phyloP scores from a whole-genome alignment of 2,797 vertebrate genomes.

The Microchirus variegatus region DNA sequence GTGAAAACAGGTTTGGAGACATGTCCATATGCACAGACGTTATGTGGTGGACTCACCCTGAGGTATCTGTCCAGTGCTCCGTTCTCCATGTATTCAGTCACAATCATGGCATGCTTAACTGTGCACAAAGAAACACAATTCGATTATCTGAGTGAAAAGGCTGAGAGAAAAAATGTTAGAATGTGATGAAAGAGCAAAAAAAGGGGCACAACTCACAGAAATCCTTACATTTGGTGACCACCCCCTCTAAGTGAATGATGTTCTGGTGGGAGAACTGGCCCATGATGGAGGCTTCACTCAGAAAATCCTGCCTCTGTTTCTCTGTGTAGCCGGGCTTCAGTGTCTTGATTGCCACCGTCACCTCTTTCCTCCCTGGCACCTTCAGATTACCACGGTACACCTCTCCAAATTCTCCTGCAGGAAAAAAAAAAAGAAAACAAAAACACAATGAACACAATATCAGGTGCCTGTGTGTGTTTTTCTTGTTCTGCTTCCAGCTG shows the following conservation, averaged over 20 bases:
- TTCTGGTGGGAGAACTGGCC: slow-evolving; percentile 98
- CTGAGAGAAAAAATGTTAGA: not conserved
- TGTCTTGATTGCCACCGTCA: slow-evolving; percentile 92
- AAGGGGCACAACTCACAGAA: slow-evolving; percentile 39
- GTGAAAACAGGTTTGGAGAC: too few relatives aligned
- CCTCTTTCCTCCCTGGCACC: slow-evolving; percentile 85
- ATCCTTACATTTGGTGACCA: slow-evolving; percentile 93
- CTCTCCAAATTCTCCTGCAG: slow-evolving; percentile 94
- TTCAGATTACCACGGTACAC: slow-evolving; percentile 93
- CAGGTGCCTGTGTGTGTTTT: slow-evolving; percentile 5
- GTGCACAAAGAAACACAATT: slow-evolving; percentile 32
- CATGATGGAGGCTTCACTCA: slow-evolving; percentile 98
- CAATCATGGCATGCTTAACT: slow-evolving; percentile 98
- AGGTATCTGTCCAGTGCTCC: slow-evolving; percentile 95
- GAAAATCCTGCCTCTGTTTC: slow-evolving; percentile 95
- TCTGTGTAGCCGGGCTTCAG: slow-evolving; percentile 94
- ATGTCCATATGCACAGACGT: not conserved
- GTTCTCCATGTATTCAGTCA: slow-evolving; percentile 98
- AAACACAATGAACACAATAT: slow-evolving; percentile 15
- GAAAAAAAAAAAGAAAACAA: slow-evolving; percentile 23
- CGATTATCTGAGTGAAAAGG: not conserved
- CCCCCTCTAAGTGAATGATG: slow-evolving; percentile 95
- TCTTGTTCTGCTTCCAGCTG: slow-evolving; percentile 41
- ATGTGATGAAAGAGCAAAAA: not conserved
- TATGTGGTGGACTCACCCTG: slow-evolving; percentile 76